Conservation (phyloP, 2,797 vertebrate genomes). For the Platalea minor region DNA sequence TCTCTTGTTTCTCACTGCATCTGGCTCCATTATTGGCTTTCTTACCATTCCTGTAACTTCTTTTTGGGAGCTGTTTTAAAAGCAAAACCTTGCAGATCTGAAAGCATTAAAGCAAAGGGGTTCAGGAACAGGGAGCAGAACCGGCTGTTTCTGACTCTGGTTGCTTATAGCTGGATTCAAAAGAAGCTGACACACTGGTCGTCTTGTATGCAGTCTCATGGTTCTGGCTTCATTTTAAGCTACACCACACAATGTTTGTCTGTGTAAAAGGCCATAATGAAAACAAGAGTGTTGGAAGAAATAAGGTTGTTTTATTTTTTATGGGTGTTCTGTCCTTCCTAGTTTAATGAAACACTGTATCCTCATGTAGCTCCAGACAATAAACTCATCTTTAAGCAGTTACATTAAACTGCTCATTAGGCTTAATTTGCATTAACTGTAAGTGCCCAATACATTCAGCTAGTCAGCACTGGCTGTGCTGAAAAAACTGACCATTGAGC, state of each 20-base stretch:
- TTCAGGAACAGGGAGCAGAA: not conserved
- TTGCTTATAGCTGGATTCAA: not conserved
- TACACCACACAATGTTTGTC: not conserved
- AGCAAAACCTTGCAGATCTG: not conserved
- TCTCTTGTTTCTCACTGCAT: not conserved
- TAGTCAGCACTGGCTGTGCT: not conserved
- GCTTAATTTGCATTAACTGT: not conserved
- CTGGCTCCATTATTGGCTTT: not conserved
- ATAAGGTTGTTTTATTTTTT: not conserved
- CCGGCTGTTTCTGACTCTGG: not conserved
- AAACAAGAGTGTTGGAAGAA: not conserved
- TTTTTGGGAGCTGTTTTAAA: not conserved
- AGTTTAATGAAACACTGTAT: not conserved
- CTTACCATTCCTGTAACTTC: not conserved
- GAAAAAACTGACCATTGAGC: not conserved
- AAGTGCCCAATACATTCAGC: not conserved
- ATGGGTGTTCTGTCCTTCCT: not conserved
- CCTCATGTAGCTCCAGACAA: not conserved
- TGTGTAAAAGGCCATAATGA: not conserved
- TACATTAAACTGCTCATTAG: not conserved
- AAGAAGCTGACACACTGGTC: not conserved
- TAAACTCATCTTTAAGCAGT: not conserved
- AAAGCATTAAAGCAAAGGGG: not conserved
- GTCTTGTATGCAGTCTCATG: not conserved
- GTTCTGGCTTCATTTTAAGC: not conserved